Evolutionary conservation across 2,113 vertebrate species (phyloP), one percentile per base, ranked within the genome.

Genomic region (Callipepla californica): DNA sequence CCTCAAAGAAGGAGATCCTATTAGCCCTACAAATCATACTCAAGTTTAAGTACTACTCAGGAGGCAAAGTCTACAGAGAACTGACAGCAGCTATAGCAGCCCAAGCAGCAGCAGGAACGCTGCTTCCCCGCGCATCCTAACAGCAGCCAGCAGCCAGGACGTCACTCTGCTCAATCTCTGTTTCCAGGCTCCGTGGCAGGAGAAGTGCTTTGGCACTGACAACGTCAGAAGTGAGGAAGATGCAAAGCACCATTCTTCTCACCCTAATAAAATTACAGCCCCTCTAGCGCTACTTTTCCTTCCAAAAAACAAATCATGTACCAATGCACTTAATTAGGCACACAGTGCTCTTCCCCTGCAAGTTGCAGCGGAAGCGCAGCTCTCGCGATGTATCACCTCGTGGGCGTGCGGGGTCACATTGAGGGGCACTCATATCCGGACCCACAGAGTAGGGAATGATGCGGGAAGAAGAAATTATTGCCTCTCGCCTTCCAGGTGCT

Each of bases 401-500:
- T 16, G 87, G 85, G 87, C 11, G 32, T 81, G 36, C 1, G 93
- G 63, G 90, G 81, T 96, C 81, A 89, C 3, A 6, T 73, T 48
- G 82, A 85, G 70, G 36, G 85, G 77, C 78, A 85, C 80, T 96
- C 94, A 75, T 82, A 88, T 89, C 87, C 53, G 85, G 69, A 70
- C 50, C 25, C 0, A 0, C 2, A 2, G 51, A 88, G 62, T 2
- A 45, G 65, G 81, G 59, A 96, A 76, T 7, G 53, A 77, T 42
- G 45, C 22, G 58, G 65, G 78, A 91, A 58, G 88, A 85, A 95
- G 63, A 94, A 96, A 96, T 96, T 92, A 96, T 63, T 90, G 94
- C 90, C 73, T 81, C 85, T 82, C 50, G 32, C 59, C 80, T 57
- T 77, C 85, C 89, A 75, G 81, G 82, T 93, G 90, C 80, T 93